phyloP scores from a whole-genome alignment of 2,113 vertebrate genomes.

The Trogon melanurus region DNA sequence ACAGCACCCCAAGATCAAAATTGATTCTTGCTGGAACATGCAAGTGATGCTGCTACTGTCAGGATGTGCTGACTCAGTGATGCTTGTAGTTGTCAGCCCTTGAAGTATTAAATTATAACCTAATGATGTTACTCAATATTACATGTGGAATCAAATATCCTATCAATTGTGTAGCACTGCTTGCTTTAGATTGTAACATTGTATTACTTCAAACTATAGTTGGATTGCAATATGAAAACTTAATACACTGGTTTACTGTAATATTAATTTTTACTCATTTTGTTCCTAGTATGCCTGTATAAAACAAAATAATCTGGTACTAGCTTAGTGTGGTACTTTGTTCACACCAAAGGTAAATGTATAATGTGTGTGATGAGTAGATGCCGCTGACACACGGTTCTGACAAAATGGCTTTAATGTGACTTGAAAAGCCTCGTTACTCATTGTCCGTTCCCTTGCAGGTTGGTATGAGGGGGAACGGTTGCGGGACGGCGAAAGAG shows the following conservation, averaged over 20 bases:
- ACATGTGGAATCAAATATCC: background rate
- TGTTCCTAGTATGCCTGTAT: background rate
- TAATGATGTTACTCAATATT: background rate
- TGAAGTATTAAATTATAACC: background rate
- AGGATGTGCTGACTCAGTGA: background rate
- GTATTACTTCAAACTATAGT: background rate
- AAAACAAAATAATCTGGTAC: background rate
- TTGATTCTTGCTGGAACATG: background rate
- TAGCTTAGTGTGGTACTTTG: fast-evolving
- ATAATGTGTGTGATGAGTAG: fast-evolving
- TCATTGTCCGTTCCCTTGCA: constrained; percentile 35
- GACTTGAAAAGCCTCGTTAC: background rate
- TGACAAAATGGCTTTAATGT: too few species aligned
- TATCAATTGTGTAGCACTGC: background rate
- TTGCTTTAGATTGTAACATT: background rate
- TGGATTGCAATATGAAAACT: background rate
- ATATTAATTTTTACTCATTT: background rate
- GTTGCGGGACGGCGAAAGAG: constrained; percentile 88
- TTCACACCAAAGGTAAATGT: fast-evolving
- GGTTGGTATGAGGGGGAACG: constrained; percentile 95
- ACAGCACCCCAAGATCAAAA: background rate
- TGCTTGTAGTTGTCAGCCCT: background rate
- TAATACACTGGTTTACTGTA: background rate
- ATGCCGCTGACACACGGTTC: too few species aligned
- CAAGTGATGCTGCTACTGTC: too few species aligned